Evolutionary conservation across 2,113 vertebrate species (phyloP).

Genomic region (Labrus mixtus): DNA sequence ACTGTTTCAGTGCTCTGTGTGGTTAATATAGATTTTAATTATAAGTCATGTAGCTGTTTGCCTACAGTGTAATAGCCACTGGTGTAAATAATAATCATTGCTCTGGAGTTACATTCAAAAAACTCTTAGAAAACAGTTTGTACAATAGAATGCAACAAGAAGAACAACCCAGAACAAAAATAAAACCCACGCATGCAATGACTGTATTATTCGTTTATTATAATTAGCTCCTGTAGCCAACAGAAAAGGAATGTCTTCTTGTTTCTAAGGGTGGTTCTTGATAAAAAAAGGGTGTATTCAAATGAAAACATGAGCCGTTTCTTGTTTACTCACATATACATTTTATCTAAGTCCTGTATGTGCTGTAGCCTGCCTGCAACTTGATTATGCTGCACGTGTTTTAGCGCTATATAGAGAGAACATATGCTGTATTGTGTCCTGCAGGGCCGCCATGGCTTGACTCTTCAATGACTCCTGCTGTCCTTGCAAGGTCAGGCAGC

Average conservation of each 20-base stretch:
- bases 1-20: neutral
- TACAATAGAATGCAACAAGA: neutral
- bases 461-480: constrained; percentile 69
- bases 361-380: constrained; percentile 6
- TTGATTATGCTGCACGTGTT: constrained; percentile 48
- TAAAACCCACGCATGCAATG: constrained; percentile 13
- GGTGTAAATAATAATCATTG: constrained; percentile 22
- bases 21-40: constrained; percentile 24
- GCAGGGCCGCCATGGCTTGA: constrained; percentile 49
- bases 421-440: constrained; percentile 71
- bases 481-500: constrained; percentile 82
- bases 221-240: constrained; percentile 9
- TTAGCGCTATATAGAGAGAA: constrained; percentile 51
- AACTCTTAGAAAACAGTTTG: constrained; percentile 27
- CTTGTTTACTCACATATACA: constrained; percentile 23
- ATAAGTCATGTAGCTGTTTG: constrained; percentile 27
- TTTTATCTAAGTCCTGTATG: constrained; percentile 19
- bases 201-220: constrained; percentile 23
- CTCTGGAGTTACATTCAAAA: constrained; percentile 1
- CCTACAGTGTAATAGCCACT: constrained; percentile 17
- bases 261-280: constrained; percentile 14
- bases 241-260: constrained; percentile 23
- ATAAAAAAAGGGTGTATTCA: constrained; percentile 9
- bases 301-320: constrained; percentile 12
- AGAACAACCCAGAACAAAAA: neutral